Evolutionary conservation across 2,797 vertebrate genomes (phyloP).

Genomic region (Acanthopagrus latus): DNA sequence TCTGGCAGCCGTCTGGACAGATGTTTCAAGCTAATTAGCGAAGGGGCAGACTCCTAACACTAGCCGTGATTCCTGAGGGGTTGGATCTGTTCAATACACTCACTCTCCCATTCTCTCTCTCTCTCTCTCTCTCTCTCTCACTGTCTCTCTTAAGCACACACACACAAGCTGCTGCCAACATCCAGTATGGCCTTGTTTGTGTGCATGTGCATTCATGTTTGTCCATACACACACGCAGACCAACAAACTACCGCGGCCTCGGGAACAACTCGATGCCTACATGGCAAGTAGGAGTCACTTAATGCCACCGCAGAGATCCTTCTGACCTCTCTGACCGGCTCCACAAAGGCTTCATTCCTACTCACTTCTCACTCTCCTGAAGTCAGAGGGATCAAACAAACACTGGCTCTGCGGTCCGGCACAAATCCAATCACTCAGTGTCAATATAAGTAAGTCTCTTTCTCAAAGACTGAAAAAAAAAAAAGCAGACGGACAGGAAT

Average conservation of each 20-base stretch:
- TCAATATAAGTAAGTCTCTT: conserved; percentile 58
- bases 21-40: conserved; percentile 78
- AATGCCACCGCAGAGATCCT: conserved; percentile 29
- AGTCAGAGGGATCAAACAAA: conserved; percentile 52
- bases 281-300: conserved; percentile 43
- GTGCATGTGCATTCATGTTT: conserved; percentile 4
- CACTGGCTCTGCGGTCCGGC: conserved; percentile 19
- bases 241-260: conserved; percentile 19
- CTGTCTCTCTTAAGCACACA: background rate
- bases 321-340: conserved; percentile 46
- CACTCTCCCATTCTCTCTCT: background rate
- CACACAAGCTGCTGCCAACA: conserved; percentile 19
- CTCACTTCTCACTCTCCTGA: conserved; percentile 33
- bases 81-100: conserved; percentile 54
- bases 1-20: conserved; percentile 67
- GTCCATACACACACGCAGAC: background rate
- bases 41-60: conserved; percentile 76
- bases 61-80: conserved; percentile 61
- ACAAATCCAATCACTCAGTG: conserved; percentile 61
- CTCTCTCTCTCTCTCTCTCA: background rate
- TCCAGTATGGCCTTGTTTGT: conserved; percentile 11
- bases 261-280: conserved; percentile 39
- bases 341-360: conserved; percentile 45
- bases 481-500: conserved; percentile 32
- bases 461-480: conserved; percentile 37